Base-by-base conservation (phyloP, 1,140 invertebrate genomes). In the Oncopeltus fasciatus region DNA sequence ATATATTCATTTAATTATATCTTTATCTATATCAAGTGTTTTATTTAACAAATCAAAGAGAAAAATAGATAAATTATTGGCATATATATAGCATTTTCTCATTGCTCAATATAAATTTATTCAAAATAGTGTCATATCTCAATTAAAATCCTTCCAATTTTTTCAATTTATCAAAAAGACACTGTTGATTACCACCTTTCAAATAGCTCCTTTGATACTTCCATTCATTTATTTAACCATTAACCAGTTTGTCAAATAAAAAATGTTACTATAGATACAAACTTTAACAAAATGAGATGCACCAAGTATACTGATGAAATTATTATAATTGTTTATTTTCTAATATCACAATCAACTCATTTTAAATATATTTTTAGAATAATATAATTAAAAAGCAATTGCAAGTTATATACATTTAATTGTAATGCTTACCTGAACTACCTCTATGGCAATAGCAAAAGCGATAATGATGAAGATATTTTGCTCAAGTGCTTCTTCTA, bases 361-460 rank as follows among this genome's bases (percentile, higher is more conserved):
- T 5, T 8, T 38, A 38, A 14, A 8, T 38, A 8, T 38, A 38
- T 38, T 38, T 38, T 38, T 38, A n/a, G n/a, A n/a, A 44, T 2
- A 2, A 44, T 12, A 44, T 44, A 44, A 44, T 44, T 2, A 2
- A 44, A 16, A 2, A 2, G 16, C 5, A 38, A 38, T 38, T 9
- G 16, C 5, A 38, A 38, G 5, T 38, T 5, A 38, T 3, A 44
- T 14, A 14, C 16, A 44, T 44, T 4, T n/a, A 3, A 2, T 20
- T 20, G 14, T 18, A 20, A 4, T 1, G 8, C 28, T 75, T 73
- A 88, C 86, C 81, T 88, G 86, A 68, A 88, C 78, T 49, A 83
- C 74, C 57, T 88, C 86, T 38, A 92, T 84, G 11, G 85, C 85
- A 58, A 90, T 75, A 4, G 85, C 88, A 44, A 89, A 83, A 12